Percentiles rank a stretch among this genome's conserved stretches.
phyloP scores from a whole-genome alignment of 2,113 vertebrate species.

The Brachyistius frenatus region DNA sequence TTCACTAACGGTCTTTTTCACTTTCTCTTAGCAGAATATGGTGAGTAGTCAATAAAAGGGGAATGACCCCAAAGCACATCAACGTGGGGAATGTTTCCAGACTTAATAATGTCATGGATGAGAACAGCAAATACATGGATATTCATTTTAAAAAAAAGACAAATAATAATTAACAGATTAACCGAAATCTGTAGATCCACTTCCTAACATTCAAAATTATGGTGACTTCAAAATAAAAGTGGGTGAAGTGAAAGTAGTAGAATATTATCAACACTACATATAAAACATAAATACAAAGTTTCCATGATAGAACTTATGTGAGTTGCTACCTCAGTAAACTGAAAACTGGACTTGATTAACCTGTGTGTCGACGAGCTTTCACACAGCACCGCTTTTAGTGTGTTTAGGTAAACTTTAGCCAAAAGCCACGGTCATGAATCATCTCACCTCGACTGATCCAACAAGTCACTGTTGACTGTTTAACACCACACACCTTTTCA shows the following conservation, averaged over 20 bases:
- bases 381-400: neutral
- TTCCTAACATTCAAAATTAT: no score
- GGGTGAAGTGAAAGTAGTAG: no score
- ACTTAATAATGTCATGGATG: conserved; percentile 22
- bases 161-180: neutral
- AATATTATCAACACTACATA: neutral
- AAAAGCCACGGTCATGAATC: neutral
- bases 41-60: conserved; percentile 56
- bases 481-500: conserved; percentile 25
- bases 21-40: conserved; percentile 42
- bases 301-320: neutral
- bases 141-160: neutral
- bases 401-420: conserved; percentile 31
- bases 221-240: neutral
- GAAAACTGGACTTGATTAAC: conserved; percentile 34
- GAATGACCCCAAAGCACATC: conserved; percentile 46
- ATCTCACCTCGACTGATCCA: conserved; percentile 28
- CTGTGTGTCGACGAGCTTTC: neutral
- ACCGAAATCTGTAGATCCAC: no score
- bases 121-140: conserved; percentile 8
- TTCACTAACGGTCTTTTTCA: conserved; percentile 50
- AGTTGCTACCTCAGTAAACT: conserved; percentile 63
- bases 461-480: conserved; percentile 19
- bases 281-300: neutral
- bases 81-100: conserved; percentile 51